Conservation (phyloP, 2,113 vertebrate species). For the Entosphenus tridentatus region DNA sequence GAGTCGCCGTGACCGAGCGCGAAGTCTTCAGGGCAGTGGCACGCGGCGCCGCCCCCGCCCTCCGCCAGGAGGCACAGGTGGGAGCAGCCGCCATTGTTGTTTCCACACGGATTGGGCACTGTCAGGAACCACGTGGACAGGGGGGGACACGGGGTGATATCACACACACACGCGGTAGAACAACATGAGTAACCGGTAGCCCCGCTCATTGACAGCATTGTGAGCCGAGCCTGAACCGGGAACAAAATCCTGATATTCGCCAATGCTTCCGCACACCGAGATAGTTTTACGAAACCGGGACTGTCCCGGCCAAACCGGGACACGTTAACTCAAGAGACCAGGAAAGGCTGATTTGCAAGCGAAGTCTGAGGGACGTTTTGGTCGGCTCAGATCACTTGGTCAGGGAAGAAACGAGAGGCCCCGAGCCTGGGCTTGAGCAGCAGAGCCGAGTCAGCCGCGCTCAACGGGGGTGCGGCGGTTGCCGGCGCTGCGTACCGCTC, state of each 20-base stretch:
- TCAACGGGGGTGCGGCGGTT: no score
- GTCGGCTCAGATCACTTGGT: no score
- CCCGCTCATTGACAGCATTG: not conserved
- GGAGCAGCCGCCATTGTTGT: constrained; percentile 20
- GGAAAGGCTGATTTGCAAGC: no score
- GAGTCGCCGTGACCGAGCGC: constrained; percentile 19
- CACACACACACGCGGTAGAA: not conserved
- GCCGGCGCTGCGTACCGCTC: constrained; percentile 13
- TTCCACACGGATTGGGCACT: constrained; percentile 21
- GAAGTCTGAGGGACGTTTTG: no score
- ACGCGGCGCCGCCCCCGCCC: constrained; percentile 18
- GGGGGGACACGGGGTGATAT: not conserved
- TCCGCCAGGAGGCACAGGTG: constrained; percentile 26
- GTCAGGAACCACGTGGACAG: not conserved
- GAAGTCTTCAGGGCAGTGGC: constrained; percentile 26
- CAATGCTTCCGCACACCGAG: no score
- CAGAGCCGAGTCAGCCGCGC: no score
- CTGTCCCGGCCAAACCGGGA: no score
- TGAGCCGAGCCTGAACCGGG: not conserved
- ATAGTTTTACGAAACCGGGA: no score
- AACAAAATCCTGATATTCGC: not conserved
- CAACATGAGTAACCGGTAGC: not conserved
- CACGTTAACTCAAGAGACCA: no score
- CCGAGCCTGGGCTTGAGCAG: no score
- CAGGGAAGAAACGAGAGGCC: no score